These are phyloP conservation scores for Axinella damicornis DNA, from an alignment of 37 sponge, comb jelly and placozoan genomes.

Conservation along the genomic window DNA sequence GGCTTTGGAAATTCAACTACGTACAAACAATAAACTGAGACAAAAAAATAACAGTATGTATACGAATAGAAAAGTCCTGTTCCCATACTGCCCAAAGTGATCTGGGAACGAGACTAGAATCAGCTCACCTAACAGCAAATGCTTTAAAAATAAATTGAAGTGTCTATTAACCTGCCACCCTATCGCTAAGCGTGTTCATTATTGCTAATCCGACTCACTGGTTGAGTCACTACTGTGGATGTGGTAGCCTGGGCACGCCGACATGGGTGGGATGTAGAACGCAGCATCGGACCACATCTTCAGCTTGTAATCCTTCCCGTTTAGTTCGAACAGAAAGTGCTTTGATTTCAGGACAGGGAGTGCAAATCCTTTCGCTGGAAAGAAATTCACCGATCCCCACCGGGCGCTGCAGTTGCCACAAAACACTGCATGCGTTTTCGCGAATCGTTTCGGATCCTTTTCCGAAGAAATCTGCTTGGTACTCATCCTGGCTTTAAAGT, in stretches of 20 bases:
- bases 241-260: conserved; percentile 4
- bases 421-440: not conserved
- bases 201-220: no score
- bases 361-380: conserved; percentile 1
- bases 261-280: conserved; percentile 6
- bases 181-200: no score
- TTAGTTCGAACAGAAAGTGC: conserved; percentile 26
- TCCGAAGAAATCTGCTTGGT: not conserved
- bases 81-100: no score
- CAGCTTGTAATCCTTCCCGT: not conserved
- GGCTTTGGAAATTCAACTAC: no score
- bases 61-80: no score
- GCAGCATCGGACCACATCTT: conserved; percentile 37
- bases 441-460: not conserved
- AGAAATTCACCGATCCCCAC: conserved; percentile 13
- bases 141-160: no score
- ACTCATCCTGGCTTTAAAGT: not conserved
- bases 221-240: no score
- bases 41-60: no score
- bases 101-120: no score
- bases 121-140: no score
- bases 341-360: conserved; percentile 27
- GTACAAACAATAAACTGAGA: no score
- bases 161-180: no score
- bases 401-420: conserved; percentile 12